Evolutionary conservation across 2,888 invertebrate species (phyloP), one percentile per base, ranked within the genome.

Genomic region (Heliconius aoede): DNA sequence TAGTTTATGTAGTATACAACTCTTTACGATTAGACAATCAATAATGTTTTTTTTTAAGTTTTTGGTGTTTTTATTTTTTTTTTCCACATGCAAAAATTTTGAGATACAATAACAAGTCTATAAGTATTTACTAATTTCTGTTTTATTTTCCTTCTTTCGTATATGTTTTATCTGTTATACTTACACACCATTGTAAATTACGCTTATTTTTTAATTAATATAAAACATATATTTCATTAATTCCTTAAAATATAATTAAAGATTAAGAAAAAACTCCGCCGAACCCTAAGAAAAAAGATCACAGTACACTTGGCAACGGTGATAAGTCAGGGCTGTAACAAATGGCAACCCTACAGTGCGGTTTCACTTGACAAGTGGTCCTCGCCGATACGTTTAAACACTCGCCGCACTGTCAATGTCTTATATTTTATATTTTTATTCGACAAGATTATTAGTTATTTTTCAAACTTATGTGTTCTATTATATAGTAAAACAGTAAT

Each of bases 261-360:
- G 3, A 26, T 18, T 24, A 26, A 24, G 60, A 60, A 72, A 60
- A 36, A 24, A 24, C n/a, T 24, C 24, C 26, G 21, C 72, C 32
- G 60, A 28, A 36, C 60, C 72, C 72, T 72, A 72, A 72, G 24
- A 58, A 72, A 72, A 28, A 60, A 72, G 72, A 60, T 36, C 40
- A 58, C 36, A 40, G 72, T 61, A 72, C 72, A 60, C 72, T 72
- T 72, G 60, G 72, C 26, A 72, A 72, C 60, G 60, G 36, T 72
- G 72, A 61, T 60, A 72, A 61, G 72, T 72, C 72, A 72, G 72
- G 72, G 72, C 36, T 61, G 72, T 60, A 72, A 72, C 72, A 72
- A 61, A 72, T 72, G 61, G 60, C 72, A 72, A 60, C 72, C 72
- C 72, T 72, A 72, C 72, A 40, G 72, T 72, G 72, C 72, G 72